Base-by-base conservation (phyloP, 1,140 invertebrate species). In the Pemphigus obesinymphae region DNA sequence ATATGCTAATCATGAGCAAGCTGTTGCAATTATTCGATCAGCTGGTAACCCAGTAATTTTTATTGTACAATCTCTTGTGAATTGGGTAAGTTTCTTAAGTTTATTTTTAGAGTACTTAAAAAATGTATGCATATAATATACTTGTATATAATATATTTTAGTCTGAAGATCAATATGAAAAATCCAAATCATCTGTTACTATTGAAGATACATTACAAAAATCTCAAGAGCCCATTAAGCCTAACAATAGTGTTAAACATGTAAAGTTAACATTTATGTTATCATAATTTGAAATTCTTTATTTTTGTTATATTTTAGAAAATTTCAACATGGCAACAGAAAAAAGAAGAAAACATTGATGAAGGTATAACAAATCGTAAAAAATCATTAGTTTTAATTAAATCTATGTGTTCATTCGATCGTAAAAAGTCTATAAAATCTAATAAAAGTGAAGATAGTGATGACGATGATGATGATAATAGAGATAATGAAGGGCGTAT, bases 21-120 rank as follows among this genome's bases (percentile, higher is more conserved):
- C 97, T 11, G 97, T 99, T n/a, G 93, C 97, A 87, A 92, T 96
- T 2, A 99, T 99, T 85, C 93, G 96, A 86, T 94, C 94, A 83
- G 93, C 97, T 61, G 91, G 92, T 53, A 96, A 95, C 87, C 95
- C 94, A 72, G 96, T 99, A 72, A 91, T 90, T 23, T 95, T 99
- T 85, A 90, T 97, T 45, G 94, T 99, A 34, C 97, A 99, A 88
- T 97, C 95, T 84, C 89, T 98, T 63, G 90, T 96, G 83, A 91
- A 93, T 84, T 91, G 93, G 92, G 93, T 94, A 87, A 89, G 90
- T 89, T 73, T 8, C 10, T 1, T 31, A 50, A 4, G 17, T 48
- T n/a, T 20, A 31, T 20, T 50, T 70, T 73, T 31, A 34, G 15
- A 1, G 1, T 1, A 31, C 37, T 31, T 26, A 55, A 2, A n/a